A percentile compares a stretch with the other conserved stretches of the same genome.
Conservation (phyloP, 2,113 vertebrate species). For the Siniperca chuatsi region DNA sequence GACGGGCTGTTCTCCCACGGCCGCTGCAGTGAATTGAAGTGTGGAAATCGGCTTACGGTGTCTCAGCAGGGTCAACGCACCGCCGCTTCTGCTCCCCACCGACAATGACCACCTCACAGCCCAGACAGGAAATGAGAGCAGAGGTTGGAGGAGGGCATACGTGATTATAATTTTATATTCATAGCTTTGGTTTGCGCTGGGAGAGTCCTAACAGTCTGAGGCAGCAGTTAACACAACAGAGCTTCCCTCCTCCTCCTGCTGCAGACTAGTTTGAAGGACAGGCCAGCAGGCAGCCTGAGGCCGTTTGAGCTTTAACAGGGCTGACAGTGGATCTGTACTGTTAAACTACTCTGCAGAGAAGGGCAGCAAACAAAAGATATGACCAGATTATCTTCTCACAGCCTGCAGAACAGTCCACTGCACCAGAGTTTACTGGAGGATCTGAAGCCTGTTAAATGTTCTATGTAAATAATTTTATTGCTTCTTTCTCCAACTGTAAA, state of each 20-base stretch:
- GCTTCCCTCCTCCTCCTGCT: not conserved
- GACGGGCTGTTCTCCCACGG: conserved; percentile 18
- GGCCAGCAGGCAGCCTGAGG: conserved; percentile 10
- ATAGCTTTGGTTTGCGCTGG: conserved; percentile 26
- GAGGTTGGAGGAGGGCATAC: conserved; percentile 22
- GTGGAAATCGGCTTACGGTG: conserved; percentile 34
- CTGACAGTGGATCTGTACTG: not conserved
- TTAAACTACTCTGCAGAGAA: conserved; percentile 21
- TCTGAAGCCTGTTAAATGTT: conserved; percentile 4
- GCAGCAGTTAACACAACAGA: conserved; percentile 13
- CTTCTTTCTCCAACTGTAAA: conserved; percentile 5
- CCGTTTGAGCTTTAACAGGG: not conserved
- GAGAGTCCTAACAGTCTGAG: conserved; percentile 12
- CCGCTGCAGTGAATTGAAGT: conserved; percentile 16
- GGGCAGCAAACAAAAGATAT: conserved; percentile 35
- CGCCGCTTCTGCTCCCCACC: not conserved
- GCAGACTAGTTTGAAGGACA: conserved; percentile 12
- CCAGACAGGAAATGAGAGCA: conserved; percentile 39
- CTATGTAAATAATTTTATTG: conserved; percentile 31
- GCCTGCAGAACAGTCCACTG: not conserved
- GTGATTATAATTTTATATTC: conserved; percentile 44
- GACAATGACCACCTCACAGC: conserved; percentile 17
- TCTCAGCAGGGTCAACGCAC: conserved; percentile 26
- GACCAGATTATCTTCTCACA: conserved; percentile 16
- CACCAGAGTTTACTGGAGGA: not conserved